Evolutionary conservation across 1,140 invertebrate genomes (phyloP).

Genomic region (Drosophila kohkoa): DNA sequence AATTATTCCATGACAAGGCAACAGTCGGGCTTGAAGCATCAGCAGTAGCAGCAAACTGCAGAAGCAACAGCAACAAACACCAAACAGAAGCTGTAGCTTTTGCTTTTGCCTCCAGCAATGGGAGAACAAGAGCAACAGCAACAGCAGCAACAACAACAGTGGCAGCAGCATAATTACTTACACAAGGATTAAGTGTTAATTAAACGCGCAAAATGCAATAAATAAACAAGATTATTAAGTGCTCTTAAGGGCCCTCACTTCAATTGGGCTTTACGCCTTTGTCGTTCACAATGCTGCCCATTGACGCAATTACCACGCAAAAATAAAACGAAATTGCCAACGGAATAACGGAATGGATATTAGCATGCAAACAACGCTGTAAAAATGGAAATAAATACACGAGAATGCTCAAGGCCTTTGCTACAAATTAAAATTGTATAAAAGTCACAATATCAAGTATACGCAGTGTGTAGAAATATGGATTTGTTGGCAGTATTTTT

Average conservation of each 20-base stretch:
- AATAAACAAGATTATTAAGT: constrained; percentile 83
- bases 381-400: neutral
- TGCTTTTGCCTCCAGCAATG: neutral
- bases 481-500: neutral
- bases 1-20: constrained; percentile 74
- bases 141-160: constrained; percentile 34
- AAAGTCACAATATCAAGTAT: neutral
- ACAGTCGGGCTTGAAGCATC: constrained; percentile 17
- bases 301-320: constrained; percentile 12
- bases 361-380: neutral
- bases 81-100: constrained; percentile 10
- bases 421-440: neutral
- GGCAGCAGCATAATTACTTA: constrained; percentile 75
- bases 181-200: constrained; percentile 83
- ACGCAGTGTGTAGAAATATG: no score
- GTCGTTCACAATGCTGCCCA: constrained; percentile 8
- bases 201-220: constrained; percentile 81
- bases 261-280: constrained; percentile 31
- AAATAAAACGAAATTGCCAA: neutral
- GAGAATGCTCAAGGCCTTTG: neutral
- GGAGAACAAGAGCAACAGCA: no score
- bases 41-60: constrained; percentile 23
- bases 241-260: constrained; percentile 46
- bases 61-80: neutral
- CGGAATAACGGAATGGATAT: neutral